Evolutionary conservation across 2,797 vertebrate species (phyloP), one percentile per base, ranked within the genome.

Genomic region (Antennarius maculatus): DNA sequence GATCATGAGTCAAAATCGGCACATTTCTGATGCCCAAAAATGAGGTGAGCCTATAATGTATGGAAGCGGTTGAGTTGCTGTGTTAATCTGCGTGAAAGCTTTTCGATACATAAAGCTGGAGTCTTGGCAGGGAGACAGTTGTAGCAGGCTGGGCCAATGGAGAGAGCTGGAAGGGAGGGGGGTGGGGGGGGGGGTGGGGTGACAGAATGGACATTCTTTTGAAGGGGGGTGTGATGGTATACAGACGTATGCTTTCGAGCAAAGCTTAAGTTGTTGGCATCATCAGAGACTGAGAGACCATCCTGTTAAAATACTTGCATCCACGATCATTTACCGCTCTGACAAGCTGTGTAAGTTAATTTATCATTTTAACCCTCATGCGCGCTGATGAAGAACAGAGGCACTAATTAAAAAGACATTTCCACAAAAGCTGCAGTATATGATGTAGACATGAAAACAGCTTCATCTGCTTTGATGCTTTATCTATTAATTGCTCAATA

Each of bases 141-240:
- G 82, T 80, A 71, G 76, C 73, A 60, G 65, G 74, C 74, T 54
- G 79, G 86, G 77, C 83, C 82, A 77, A 75, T 79, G 75, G 75
- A 80, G 76, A 62, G 74, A 59, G 75, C 83, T 82, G 83, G 87
- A 63, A 52, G 66, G 81, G 69, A 74, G 81, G 63, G 72, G 68
- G 54, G 69, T 54, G 66, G 88, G 61, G 72, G 81, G 81, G 63
- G 72, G 68, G 54, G 69, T 54, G 66, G 88, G 61, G 72, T 68
- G 68, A 79, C 87, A 85, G 31, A 89, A 82, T 73, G 85, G 90
- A 86, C 87, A 65, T 23, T 80, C 84, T 83, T 91, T 91, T 91
- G 87, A 91, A 88, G 88, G 90, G 80, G 84, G 77, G 85, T 61
- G 54, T 80, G 87, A 83, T 86, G 88, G 88, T 87, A 88, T 80